Evolutionary conservation across 2,888 invertebrate genomes (phyloP).

Genomic region (Marronus borbonicus): DNA sequence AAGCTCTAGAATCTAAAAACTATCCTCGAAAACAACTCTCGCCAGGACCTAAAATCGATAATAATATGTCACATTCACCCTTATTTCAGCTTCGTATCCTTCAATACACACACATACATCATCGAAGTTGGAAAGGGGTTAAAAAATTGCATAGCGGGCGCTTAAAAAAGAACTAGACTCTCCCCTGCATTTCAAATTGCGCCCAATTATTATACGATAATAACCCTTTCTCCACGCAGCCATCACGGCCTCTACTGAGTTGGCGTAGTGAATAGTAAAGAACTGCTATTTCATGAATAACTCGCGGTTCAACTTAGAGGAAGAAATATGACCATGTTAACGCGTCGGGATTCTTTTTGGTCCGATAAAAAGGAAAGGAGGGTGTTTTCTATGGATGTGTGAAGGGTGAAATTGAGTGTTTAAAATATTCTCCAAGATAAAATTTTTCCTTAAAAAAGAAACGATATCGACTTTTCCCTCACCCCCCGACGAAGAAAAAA

Average conservation of each 20-base stretch:
- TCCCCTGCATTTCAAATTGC: constrained; percentile 14
- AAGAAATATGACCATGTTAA: background rate
- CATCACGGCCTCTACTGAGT: background rate
- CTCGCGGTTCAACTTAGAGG: background rate
- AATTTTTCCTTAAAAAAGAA: background rate
- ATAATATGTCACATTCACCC: background rate
- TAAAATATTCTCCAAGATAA: background rate
- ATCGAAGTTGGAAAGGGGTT: background rate
- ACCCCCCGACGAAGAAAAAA: background rate
- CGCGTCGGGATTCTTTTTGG: too few relatives aligned
- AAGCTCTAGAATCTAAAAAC: too few relatives aligned
- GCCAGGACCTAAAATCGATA: too few relatives aligned
- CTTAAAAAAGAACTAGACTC: too few relatives aligned
- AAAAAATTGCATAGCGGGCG: background rate
- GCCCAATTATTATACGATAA: constrained; percentile 36
- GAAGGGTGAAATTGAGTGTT: too few relatives aligned
- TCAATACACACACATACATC: too few relatives aligned
- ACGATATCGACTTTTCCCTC: background rate
- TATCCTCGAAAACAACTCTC: too few relatives aligned
- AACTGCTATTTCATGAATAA: too few relatives aligned
- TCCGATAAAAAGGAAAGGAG: background rate
- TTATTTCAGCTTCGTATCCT: background rate
- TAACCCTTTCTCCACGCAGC: constrained; percentile 6
- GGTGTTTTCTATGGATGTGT: too few relatives aligned
- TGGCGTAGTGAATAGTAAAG: background rate